Evolutionary conservation across 1,140 invertebrate species (phyloP).

Genomic region (Drosophila paulistorum): DNA sequence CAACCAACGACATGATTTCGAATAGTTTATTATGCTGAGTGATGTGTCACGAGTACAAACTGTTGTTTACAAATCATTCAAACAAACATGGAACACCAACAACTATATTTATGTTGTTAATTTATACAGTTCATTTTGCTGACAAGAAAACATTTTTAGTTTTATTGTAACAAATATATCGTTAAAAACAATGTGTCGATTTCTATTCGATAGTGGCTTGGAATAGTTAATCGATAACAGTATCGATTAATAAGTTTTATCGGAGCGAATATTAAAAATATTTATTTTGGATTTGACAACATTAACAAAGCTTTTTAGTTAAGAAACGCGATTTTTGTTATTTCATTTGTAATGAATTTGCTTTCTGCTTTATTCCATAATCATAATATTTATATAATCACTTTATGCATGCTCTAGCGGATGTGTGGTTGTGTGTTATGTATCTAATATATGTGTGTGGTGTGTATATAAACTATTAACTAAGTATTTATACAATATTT

Average conservation of each 20-base stretch:
- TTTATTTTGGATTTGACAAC: not conserved
- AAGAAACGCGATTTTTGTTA: not conserved
- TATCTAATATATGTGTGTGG: slow-evolving; percentile 39
- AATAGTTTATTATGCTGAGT: not conserved
- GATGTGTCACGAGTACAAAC: not conserved
- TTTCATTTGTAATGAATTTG: slow-evolving; percentile 72
- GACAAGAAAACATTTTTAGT: no score
- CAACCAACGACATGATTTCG: slow-evolving; percentile 38
- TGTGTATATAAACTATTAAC: slow-evolving; percentile 61
- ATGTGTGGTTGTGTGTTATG: slow-evolving; percentile 33
- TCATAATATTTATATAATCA: slow-evolving; percentile 69
- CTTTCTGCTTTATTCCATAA: slow-evolving; percentile 64
- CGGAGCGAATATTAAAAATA: not conserved
- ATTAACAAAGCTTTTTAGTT: not conserved
- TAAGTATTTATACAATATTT: slow-evolving; percentile 77
- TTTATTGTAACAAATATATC: no score
- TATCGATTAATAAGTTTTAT: not conserved
- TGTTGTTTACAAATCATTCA: not conserved
- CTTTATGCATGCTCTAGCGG: slow-evolving; percentile 78
- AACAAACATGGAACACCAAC: not conserved
- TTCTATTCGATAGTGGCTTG: not conserved
- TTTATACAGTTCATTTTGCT: no score
- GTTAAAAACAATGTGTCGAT: no score
- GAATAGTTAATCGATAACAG: not conserved
- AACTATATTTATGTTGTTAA: no score